Conservation (phyloP, 1,140 invertebrate species). For the Hypothenemus hampei region DNA sequence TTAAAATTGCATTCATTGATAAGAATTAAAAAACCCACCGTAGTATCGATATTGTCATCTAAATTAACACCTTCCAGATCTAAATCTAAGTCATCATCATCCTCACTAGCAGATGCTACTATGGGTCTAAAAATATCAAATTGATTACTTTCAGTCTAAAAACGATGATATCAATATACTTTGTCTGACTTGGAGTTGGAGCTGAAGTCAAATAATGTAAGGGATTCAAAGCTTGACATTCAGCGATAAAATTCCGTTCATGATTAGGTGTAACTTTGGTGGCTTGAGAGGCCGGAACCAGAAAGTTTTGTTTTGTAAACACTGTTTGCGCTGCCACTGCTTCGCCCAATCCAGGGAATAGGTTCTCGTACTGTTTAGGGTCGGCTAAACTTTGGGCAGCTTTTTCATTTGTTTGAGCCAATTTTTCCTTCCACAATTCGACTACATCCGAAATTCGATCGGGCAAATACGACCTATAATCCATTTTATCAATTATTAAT, state of each 20-base stretch:
- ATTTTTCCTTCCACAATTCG: conserved; percentile 72
- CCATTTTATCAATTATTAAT: neutral
- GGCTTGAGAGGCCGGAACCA: conserved; percentile 54
- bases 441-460: conserved; percentile 83
- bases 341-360: conserved; percentile 82
- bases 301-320: conserved; percentile 51
- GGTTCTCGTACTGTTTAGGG: conserved; percentile 92
- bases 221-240: conserved; percentile 45
- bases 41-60: conserved; percentile 63
- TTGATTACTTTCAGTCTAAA: neutral
- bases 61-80: conserved; percentile 58
- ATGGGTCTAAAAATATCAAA: conserved; percentile 9
- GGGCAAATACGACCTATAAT: conserved; percentile 78
- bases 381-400: conserved; percentile 91
- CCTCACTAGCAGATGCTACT: conserved; percentile 32
- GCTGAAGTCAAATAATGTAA: conserved; percentile 28
- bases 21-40: conserved; percentile 45
- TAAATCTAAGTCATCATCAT: conserved; percentile 56
- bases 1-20: conserved; percentile 5
- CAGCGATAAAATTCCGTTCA: conserved; percentile 67
- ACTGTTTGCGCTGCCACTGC: conserved; percentile 72
- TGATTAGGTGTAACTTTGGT: conserved; percentile 57
- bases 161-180: too few species aligned
- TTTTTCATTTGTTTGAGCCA: conserved; percentile 74
- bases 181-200: conserved; percentile 3